These are phyloP conservation scores for Drosophila crucigera DNA, from an alignment of 2,888 invertebrate species.

Conservation along the genomic window DNA sequence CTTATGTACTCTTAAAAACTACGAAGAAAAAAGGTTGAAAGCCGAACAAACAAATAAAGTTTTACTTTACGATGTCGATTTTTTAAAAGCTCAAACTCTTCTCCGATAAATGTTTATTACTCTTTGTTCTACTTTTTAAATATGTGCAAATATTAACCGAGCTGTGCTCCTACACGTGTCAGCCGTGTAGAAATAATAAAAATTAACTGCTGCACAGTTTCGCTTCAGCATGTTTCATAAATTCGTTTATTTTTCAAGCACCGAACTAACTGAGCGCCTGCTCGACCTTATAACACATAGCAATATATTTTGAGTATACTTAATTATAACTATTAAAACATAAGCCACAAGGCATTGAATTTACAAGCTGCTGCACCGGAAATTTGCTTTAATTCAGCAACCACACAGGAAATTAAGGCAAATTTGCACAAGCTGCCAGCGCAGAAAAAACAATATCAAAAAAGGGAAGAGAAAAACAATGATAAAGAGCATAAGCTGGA, in stretches of 20 bases:
- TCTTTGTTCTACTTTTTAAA: background rate
- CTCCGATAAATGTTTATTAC: background rate
- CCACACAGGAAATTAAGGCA: conserved; percentile 53
- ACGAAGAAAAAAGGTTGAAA: background rate
- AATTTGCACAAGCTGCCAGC: conserved; percentile 27
- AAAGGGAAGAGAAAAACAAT: conserved; percentile 8
- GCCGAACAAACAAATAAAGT: background rate
- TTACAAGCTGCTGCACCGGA: conserved; percentile 10
- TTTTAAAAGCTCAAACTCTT: background rate
- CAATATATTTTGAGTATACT: conserved; percentile 6
- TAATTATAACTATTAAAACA: background rate
- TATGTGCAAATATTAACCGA: background rate
- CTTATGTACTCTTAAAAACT: background rate
- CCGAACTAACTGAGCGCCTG: background rate
- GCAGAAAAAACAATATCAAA: conserved; percentile 10
- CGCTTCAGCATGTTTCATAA: background rate
- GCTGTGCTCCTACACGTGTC: background rate
- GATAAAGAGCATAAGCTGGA: conserved; percentile 59
- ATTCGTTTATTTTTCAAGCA: background rate
- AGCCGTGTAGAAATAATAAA: background rate
- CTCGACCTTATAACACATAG: background rate
- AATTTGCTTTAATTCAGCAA: conserved; percentile 32
- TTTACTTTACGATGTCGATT: background rate
- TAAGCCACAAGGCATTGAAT: background rate
- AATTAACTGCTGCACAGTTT: background rate